Evolutionary conservation across 2,888 invertebrate genomes (phyloP), one percentile per base, ranked within the genome.

Genomic region (Hyposoter didymator): DNA sequence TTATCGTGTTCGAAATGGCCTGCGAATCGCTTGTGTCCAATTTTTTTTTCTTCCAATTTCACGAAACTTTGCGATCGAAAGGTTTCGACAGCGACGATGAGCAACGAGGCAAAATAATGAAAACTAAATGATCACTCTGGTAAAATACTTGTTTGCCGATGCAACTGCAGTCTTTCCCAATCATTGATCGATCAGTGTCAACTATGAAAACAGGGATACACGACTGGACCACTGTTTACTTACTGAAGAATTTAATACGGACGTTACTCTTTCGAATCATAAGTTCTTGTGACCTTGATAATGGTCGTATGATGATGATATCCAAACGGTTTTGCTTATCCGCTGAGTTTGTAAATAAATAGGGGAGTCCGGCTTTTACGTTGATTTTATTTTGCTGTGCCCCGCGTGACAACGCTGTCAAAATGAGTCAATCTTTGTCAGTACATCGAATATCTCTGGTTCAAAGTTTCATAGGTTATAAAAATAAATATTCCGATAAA

Each of bases 251-350:
- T n/a, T 59, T 59, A 14, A 59, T 28, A 59, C 4, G 59, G 28
- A 8, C 10, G 14, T 28, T 14, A 28, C 14, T 59, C 19, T n/a
- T 59, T 28, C 6, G 1, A 22, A 59, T 22, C 14, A 59, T 59
- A 28, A 28, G 28, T 59, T 12, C 1, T 14, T 5, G 67, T 67
- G 43, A 67, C 67, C 67, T 45, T 67, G 67, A 67, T 67, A 67
- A 43, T 45, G 39, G 22, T 10, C 8, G 67, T 39, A 39, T 39
- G 8, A 19, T 12, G 8, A 2, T n/a, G 67, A 67, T 67, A 67
- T 45, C 22, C 2, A 45, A 67, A 19, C 5, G n/a, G 45, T 19
- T 67, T 39, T 45, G 22, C 22, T 45, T 19, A 67, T 22, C 28
- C 28, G 8, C 19, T 5, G 39, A 10, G 45, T 19, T 45, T 5